Conservation (phyloP, 2,113 vertebrate genomes). For the Vidua chalybeata region DNA sequence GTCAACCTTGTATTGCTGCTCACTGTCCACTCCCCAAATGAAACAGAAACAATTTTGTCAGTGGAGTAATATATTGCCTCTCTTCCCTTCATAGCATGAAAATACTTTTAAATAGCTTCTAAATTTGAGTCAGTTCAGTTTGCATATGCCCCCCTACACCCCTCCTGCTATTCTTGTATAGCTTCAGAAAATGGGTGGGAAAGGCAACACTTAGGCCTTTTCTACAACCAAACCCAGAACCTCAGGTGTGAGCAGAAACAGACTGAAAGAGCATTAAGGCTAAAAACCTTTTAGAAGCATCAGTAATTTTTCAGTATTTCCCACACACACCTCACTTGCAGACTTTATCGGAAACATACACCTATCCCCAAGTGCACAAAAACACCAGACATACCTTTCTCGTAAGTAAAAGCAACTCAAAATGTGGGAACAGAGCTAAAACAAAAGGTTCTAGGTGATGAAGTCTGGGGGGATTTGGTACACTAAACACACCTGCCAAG, state of each 20-base stretch:
- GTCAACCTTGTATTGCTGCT: not conserved
- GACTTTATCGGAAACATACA: not conserved
- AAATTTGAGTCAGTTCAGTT: not conserved
- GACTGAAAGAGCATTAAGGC: not conserved
- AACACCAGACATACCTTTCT: not conserved
- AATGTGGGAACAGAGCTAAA: not conserved
- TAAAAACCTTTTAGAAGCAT: conserved; percentile 40
- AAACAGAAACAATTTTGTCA: not conserved
- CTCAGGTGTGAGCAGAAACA: not conserved
- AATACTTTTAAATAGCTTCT: not conserved
- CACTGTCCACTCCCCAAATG: not conserved
- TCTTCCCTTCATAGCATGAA: not conserved
- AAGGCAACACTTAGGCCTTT: not conserved
- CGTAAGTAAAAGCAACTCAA: not conserved
- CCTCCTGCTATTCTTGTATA: not conserved
- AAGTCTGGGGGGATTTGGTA: not conserved
- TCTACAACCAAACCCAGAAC: not conserved
- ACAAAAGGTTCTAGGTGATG: not conserved
- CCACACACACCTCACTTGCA: not conserved
- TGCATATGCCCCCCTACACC: not conserved
- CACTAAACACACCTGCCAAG: not conserved
- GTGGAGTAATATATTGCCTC: not conserved
- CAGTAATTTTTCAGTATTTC: conserved; percentile 19
- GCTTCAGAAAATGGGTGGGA: not conserved
- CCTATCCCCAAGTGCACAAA: not conserved